These are phyloP conservation scores for Pituophis catenifer DNA, from an alignment of 2,113 vertebrate species.

Conservation along the genomic window DNA sequence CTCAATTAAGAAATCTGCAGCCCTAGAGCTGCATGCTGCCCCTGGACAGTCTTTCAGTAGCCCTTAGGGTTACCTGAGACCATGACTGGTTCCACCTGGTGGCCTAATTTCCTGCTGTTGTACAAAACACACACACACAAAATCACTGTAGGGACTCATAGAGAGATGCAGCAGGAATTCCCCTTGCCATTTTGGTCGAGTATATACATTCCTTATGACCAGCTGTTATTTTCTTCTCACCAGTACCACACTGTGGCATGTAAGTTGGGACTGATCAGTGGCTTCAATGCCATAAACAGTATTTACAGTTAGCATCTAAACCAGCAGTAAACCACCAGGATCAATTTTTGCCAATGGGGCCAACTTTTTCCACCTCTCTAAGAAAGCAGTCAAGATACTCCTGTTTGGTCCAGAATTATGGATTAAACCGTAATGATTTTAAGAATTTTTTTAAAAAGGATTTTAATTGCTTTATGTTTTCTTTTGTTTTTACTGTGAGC, in stretches of 20 bases:
- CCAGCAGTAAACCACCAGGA: not conserved
- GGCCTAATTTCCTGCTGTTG: not conserved
- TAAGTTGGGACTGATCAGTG: not conserved
- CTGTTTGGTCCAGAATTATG: not conserved
- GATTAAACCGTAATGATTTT: not conserved
- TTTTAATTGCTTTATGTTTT: not conserved
- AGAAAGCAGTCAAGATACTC: not conserved
- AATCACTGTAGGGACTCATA: not conserved
- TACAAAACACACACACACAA: not conserved
- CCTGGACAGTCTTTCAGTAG: not conserved
- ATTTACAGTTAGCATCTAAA: not conserved
- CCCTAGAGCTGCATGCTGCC: not conserved
- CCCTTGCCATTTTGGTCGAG: not conserved
- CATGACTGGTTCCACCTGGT: not conserved
- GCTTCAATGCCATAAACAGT: not conserved
- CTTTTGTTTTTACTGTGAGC: not conserved
- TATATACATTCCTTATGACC: not conserved
- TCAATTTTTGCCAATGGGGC: not conserved
- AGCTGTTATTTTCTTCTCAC: not conserved
- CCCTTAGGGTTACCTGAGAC: not conserved
- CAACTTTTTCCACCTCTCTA: not conserved
- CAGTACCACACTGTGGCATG: not conserved
- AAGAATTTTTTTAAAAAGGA: not conserved
- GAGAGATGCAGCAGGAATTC: not conserved
- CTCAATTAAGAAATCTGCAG: not conserved